Base-by-base conservation (phyloP, 2,113 vertebrate genomes). In the Saguinus imperator region DNA sequence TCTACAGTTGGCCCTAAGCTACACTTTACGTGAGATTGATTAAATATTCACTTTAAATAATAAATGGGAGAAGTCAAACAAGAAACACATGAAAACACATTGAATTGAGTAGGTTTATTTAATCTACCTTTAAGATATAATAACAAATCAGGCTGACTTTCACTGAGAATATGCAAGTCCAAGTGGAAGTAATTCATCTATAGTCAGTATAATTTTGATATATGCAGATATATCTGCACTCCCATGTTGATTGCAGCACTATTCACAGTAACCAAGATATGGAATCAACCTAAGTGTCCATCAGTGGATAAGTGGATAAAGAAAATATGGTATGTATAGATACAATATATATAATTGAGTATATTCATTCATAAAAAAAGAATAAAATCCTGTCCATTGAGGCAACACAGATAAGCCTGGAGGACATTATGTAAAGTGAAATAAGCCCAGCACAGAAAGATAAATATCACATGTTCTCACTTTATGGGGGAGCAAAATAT, bases 61-160 rank as follows among this genome's bases (percentile, higher is more conserved):
- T 83, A 91, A 93, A 91, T 89, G n/a, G 9, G 95, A 4, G 13
- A 14, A 96, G 43, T 94, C 45, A 29, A 89, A 79, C 2, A 82
- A 96, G 57, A 97, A 96, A 95, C 87, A 58, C 29, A 55, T 84
- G 82, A 90, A 91, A 87, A 35, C 8, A 43, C 66, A 85, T 37
- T 92, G 35, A 55, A 80, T 75, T 77, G 32, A 58, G 37, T 37
- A 94, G n/a, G 8, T 73, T 93, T 91, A 86, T 43, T 79, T 81
- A 82, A 75, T 92, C 32, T 80, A 92, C 89, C 1, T 87, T 89
- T 87, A 94, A 84, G 32, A 87, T 80, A 35, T 43, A 48, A 55
- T 87, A 87, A 61, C 66, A 92, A 90, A 89, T 45, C 13, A 92
- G 86, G 9, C 21, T 79, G 13, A 1, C 8, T 87, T 93, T 96